phyloP scores from a whole-genome alignment of 2,888 invertebrate species.

The Meiosimyza platycephala region DNA sequence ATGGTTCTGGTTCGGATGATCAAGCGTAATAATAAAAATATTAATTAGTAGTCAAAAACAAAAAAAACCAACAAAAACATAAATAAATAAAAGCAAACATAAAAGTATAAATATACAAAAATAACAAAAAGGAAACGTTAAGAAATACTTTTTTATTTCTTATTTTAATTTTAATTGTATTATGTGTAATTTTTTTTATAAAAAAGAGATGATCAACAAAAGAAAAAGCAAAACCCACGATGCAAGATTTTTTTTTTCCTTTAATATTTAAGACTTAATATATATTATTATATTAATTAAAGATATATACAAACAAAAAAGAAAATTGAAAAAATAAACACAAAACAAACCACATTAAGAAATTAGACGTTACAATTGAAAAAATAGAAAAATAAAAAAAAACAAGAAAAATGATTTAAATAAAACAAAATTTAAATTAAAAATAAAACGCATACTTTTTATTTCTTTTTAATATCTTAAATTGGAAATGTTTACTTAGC shows the following conservation, averaged over 20 bases:
- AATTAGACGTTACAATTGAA: conserved; percentile 57
- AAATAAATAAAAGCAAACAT: conserved; percentile 39
- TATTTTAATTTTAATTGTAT: conserved; percentile 65
- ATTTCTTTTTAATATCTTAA: conserved; percentile 30
- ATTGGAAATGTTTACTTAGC: too few species aligned
- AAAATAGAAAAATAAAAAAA: conserved; percentile 42
- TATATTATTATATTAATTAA: conserved; percentile 49
- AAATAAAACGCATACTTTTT: conserved; percentile 43
- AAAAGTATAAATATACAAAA: conserved; percentile 53
- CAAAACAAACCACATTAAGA: conserved; percentile 47
- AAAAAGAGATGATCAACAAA: conserved; percentile 56
- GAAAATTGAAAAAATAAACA: conserved; percentile 51
- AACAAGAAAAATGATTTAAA: conserved; percentile 55
- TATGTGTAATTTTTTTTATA: conserved; percentile 65
- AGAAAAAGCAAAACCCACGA: conserved; percentile 52
- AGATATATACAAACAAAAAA: conserved; percentile 47
- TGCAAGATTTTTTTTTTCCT: conserved; percentile 54
- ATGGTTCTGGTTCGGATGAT: conserved; percentile 66
- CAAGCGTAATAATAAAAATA: conserved; percentile 66
- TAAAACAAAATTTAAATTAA: conserved; percentile 50
- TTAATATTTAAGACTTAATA: conserved; percentile 56
- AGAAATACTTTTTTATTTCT: conserved; percentile 67
- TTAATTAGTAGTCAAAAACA: conserved; percentile 63
- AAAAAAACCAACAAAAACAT: conserved; percentile 59
- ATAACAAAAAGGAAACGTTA: conserved; percentile 59